Conservation (phyloP, 2,113 vertebrate species). For the Elgaria multicarinata region DNA sequence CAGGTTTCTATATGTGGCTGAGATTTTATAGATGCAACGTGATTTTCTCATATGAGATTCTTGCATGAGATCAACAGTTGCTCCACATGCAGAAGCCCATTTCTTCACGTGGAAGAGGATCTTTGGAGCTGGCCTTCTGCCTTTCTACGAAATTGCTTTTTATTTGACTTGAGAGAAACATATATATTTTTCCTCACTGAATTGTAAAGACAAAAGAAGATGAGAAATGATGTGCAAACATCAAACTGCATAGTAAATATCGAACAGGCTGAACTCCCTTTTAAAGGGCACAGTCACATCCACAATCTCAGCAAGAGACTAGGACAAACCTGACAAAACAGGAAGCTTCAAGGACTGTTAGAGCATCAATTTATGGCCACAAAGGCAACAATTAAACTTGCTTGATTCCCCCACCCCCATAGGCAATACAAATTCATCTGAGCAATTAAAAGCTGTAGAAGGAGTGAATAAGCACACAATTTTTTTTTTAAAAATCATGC, state of each 20-base stretch:
- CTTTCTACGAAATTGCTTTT: slow-evolving; percentile 36
- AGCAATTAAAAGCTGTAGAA: slow-evolving; percentile 62
- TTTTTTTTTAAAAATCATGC: slow-evolving; percentile 50
- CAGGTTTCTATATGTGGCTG: neutral
- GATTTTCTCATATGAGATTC: neutral
- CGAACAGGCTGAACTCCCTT: slow-evolving; percentile 78
- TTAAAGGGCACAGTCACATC: slow-evolving; percentile 66
- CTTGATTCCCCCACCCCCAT: slow-evolving; percentile 57
- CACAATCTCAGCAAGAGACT: slow-evolving; percentile 67
- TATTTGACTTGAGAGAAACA: slow-evolving; percentile 41
- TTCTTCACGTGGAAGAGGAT: neutral
- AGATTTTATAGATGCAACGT: neutral
- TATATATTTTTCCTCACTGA: slow-evolving; percentile 62
- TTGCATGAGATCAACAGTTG: neutral
- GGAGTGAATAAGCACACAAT: slow-evolving; percentile 32
- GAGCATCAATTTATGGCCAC: slow-evolving; percentile 59
- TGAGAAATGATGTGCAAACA: slow-evolving; percentile 76
- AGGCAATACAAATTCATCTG: slow-evolving; percentile 56
- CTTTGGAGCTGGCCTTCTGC: neutral
- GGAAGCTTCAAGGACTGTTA: slow-evolving; percentile 63
- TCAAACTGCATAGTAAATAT: slow-evolving; percentile 92
- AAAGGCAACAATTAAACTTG: slow-evolving; percentile 63
- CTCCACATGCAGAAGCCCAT: neutral
- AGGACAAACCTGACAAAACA: slow-evolving; percentile 67
- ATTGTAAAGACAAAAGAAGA: slow-evolving; percentile 51